Base-by-base conservation (phyloP, 2,113 vertebrate species). In the Felis chaus region DNA sequence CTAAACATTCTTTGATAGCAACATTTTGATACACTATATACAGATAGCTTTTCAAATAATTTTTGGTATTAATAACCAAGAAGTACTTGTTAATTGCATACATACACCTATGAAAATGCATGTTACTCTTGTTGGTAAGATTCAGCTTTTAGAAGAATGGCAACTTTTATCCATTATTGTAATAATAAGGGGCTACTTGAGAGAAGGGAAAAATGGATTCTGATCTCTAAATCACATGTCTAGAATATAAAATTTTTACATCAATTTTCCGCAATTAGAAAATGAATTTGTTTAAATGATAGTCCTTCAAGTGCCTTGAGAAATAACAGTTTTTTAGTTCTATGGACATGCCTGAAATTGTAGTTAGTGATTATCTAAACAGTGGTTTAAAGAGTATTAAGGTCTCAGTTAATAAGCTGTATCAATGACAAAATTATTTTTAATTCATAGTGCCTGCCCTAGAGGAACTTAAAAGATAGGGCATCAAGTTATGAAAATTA, bases 331-430 rank as follows among this genome's bases (percentile, higher is more conserved):
- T 83, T n/a, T 94, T 91, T 78, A 82, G 29, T 92, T 94, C 55
- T 66, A 15, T 81, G 63, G 78, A 33, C 45, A 55, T 91, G 13
- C 7, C 85, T 91, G 39, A 89, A 96, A 89, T 41, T 85, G 89
- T 41, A 93, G 53, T 91, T 93, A 84, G 45, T 76, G 55, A 91
- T 93, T 87, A 91, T 76, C 69, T 83, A 82, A 82, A 92, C 95
- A 55, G 65, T 69, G 13, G 50, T 74, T 94, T 79, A 53, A 76
- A 92, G 50, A 86, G 16, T 85, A 74, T 76, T 78, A 69, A 92
- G 50, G n/a, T 3, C 13, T 91, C 71, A 92, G 71, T 86, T 95
- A 95, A 85, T 85, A 96, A 91, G 48, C 65, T 65, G 13, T 81
- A 57, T 96, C 81, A 69, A 18, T 82, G 80, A 27, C 55, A 85